Evolutionary conservation across 2,113 vertebrate species (phyloP).

Genomic region (Oncorhynchus masou): DNA sequence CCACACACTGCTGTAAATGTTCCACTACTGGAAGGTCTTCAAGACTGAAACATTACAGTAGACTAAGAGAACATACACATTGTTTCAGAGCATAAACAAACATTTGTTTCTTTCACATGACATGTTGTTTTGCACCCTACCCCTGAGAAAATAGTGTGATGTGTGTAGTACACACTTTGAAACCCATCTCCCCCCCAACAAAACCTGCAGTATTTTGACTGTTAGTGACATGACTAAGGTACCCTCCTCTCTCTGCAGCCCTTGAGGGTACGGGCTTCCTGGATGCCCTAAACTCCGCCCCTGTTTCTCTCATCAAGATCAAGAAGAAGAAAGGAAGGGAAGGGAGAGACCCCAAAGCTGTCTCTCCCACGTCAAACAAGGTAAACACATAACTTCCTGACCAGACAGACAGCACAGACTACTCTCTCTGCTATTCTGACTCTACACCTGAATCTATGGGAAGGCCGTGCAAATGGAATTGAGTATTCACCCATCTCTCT

Average conservation of each 20-base stretch:
- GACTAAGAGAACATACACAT: too few species aligned
- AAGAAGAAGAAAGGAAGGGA: constrained; percentile 86
- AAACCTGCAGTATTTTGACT: neutral
- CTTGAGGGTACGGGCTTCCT: constrained; percentile 93
- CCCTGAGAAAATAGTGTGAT: too few species aligned
- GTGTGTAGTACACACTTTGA: too few species aligned
- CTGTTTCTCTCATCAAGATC: constrained; percentile 92
- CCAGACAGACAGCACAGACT: constrained; percentile 67
- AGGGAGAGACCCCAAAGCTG: constrained; percentile 67
- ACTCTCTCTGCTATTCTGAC: constrained; percentile 75
- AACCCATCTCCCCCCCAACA: neutral
- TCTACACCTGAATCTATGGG: constrained; percentile 61
- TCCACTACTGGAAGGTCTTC: too few species aligned
- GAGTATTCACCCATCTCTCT: neutral
- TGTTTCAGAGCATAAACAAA: too few species aligned
- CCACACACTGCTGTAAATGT: too few species aligned
- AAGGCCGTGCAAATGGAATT: neutral
- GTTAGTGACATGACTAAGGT: neutral
- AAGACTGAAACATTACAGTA: too few species aligned
- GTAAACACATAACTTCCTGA: constrained; percentile 55
- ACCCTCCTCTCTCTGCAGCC: constrained; percentile 64
- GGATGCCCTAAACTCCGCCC: constrained; percentile 93
- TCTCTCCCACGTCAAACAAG: constrained; percentile 89
- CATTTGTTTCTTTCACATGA: too few species aligned
- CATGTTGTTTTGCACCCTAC: too few species aligned